Evolutionary conservation across 2,888 invertebrate genomes (phyloP).

Genomic region (Machimus rusticus): DNA sequence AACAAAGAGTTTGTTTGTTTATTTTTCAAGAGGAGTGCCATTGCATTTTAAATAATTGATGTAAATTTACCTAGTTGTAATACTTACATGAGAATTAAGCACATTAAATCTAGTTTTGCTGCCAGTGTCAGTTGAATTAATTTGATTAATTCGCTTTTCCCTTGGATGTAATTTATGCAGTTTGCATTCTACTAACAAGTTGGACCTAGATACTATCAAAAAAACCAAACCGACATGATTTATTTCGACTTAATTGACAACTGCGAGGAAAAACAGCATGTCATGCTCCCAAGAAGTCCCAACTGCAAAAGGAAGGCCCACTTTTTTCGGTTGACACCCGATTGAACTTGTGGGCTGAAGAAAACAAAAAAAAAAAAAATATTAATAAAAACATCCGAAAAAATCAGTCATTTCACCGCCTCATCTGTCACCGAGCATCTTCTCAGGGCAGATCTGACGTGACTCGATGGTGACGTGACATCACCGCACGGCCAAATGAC

Average conservation of each 20-base stretch:
- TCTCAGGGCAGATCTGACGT: neutral
- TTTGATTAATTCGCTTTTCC: neutral
- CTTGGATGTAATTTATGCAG: neutral
- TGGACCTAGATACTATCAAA: neutral
- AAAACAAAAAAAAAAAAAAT: neutral
- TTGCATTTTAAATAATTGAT: neutral
- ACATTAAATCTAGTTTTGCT: neutral
- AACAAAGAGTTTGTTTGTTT: neutral
- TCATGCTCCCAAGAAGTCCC: neutral
- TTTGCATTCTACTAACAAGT: neutral
- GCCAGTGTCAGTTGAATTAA: neutral
- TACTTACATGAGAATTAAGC: neutral
- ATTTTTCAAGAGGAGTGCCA: neutral
- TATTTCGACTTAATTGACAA: neutral
- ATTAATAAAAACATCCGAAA: neutral
- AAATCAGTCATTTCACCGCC: neutral
- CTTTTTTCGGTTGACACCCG: neutral
- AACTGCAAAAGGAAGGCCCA: neutral
- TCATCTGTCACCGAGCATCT: neutral
- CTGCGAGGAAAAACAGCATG: neutral
- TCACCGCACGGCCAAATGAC: slow-evolving; percentile 7
- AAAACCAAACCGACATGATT: neutral
- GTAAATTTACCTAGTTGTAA: neutral
- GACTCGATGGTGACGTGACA: neutral
- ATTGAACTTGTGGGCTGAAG: neutral